Conservation (phyloP, 30 jellyfish, hydroid and myxozoan species). For the Hydractinia echinata region DNA sequence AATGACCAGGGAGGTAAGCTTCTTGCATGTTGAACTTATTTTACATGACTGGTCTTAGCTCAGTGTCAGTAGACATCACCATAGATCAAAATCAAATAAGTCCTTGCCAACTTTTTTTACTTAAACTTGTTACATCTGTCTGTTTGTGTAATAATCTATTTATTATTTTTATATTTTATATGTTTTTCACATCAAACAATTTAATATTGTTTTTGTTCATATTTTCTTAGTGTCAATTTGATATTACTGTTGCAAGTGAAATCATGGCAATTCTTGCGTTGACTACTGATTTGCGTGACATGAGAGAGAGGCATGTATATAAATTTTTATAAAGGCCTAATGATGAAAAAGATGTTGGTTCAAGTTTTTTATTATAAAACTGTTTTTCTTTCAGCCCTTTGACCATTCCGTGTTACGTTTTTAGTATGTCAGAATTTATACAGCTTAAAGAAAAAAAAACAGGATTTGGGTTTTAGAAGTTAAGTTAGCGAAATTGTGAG, state of each 20-base stretch:
- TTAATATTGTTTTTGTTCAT: not conserved
- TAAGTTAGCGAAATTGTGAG: too few species aligned
- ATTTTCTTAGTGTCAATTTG: conserved; percentile 65
- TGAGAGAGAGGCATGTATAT: conserved; percentile 61
- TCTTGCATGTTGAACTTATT: too few species aligned
- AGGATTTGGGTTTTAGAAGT: too few species aligned
- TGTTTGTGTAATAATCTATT: not conserved
- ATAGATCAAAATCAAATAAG: too few species aligned
- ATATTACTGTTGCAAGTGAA: conserved; percentile 88
- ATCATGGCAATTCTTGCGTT: conserved; percentile 86
- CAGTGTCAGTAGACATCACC: too few species aligned
- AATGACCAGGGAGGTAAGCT: conserved; percentile 64
- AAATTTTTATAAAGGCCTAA: not conserved
- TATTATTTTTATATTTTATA: not conserved
- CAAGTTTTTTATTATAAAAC: too few species aligned
- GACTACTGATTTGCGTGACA: conserved; percentile 63
- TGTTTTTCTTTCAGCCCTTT: too few species aligned
- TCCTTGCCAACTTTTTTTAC: not conserved
- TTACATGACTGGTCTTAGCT: too few species aligned
- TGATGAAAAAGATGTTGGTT: too few species aligned
- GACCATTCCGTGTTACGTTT: too few species aligned
- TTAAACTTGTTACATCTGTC: not conserved
- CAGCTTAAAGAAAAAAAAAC: too few species aligned
- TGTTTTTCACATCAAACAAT: not conserved
- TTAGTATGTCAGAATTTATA: too few species aligned